Evolutionary conservation across 2,888 invertebrate species (phyloP).

Genomic region (Oasisia sp.): DNA sequence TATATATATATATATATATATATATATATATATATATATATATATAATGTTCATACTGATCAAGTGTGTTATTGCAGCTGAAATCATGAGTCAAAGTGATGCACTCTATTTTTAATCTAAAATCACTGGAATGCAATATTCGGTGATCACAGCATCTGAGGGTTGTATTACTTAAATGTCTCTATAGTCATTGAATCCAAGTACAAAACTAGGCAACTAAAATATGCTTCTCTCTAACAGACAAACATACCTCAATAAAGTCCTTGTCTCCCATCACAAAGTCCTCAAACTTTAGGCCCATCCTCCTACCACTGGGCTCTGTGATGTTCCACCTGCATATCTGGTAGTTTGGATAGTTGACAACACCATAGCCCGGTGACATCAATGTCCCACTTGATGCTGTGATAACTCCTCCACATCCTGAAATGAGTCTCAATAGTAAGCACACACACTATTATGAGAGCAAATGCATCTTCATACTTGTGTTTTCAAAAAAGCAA

Average conservation of each 20-base stretch:
- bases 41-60: too few relatives aligned
- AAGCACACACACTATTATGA: neutral
- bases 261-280: slow-evolving; percentile 87
- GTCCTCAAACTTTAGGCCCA: slow-evolving; percentile 87
- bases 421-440: slow-evolving; percentile 63
- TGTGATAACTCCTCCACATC: slow-evolving; percentile 75
- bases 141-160: too few relatives aligned
- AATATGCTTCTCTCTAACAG: neutral
- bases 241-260: slow-evolving; percentile 78
- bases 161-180: too few relatives aligned
- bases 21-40: too few relatives aligned
- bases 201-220: neutral
- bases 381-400: slow-evolving; percentile 86
- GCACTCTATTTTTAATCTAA: too few relatives aligned
- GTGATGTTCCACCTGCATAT: slow-evolving; percentile 88
- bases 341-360: slow-evolving; percentile 90
- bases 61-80: too few relatives aligned
- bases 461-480: neutral
- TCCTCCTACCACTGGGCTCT: slow-evolving; percentile 80
- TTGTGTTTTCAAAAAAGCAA: neutral
- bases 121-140: too few relatives aligned
- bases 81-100: too few relatives aligned
- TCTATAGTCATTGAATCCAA: neutral
- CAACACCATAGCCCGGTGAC: slow-evolving; percentile 87
- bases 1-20: too few relatives aligned